Evolutionary conservation across 64 coral and sea anemone genomes (phyloP), one percentile per base, ranked within the genome.

Genomic region (Cladopsammia gracilis): DNA sequence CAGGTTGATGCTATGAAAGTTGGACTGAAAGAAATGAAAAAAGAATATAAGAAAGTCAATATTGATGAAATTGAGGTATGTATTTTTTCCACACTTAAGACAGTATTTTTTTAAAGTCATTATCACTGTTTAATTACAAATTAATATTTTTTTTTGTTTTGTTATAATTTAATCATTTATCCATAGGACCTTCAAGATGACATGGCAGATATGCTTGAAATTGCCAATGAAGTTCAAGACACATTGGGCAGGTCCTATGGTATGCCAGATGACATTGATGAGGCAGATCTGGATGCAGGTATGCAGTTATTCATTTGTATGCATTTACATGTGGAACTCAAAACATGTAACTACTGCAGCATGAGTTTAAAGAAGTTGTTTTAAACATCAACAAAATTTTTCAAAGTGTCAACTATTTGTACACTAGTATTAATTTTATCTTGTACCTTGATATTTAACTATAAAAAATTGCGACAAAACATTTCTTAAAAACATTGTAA

Each of bases 51-150:
- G 90, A 99, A 99, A 78, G 83, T 99, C 13, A 83, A 99, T 83
- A 85, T 99, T 89, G 94, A 99, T 89, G 87, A 99, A 86, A 99
- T 99, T 86, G 98, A 99, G 94, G 98, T 99, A 94, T 67, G n/a
- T 3, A n/a, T 9, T 25, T 10, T 7, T 47, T 56, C 53, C 12
- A 54, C 52, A 1, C 11, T 54, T 0, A 8, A 54, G 6, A 54
- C 11, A 8, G 52, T 54, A 56, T 56, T 56, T 56, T 54, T 6
- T 10, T 7, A 10, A 7, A 10, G 53, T 12, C 53, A 10, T 56
- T 56, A 12, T 68, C 24, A 25, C 10, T 70, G 24, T 70, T 23
- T 11, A 25, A 19, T 25, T 26, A 11, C 25, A 70, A 10, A 34
- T 83, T 6, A 57, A 87, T 20, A 15, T 87, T 16, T 12, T 14